A percentile compares a stretch with the other conserved stretches of the same genome.
These are phyloP conservation scores for Laupala kohalensis DNA, from an alignment of 1,140 invertebrate species.

Conservation along the genomic window DNA sequence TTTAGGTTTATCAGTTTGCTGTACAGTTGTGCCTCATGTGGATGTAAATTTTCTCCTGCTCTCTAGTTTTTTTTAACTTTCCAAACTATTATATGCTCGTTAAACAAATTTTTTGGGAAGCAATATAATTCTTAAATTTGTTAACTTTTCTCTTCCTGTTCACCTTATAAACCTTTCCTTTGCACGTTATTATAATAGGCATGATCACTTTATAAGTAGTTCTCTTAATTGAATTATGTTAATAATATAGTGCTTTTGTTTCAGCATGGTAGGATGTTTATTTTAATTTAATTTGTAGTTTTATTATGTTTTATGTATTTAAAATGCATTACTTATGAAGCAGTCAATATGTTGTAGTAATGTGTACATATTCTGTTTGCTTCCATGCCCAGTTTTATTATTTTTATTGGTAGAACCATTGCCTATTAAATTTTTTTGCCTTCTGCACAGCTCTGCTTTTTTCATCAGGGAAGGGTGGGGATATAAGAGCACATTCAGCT, in stretches of 20 bases:
- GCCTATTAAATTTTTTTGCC: neutral
- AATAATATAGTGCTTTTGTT: neutral
- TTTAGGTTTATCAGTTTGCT: neutral
- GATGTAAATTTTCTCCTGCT: conserved; percentile 4
- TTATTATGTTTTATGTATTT: neutral
- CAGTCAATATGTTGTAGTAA: neutral
- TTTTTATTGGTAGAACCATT: neutral
- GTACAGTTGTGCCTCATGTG: neutral
- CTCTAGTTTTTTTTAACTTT: conserved; percentile 11
- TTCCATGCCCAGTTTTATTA: conserved; percentile 5
- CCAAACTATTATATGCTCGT: too few relatives aligned
- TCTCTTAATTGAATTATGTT: too few relatives aligned
- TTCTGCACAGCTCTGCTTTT: too few relatives aligned
- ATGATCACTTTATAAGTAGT: too few relatives aligned
- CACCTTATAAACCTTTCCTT: too few relatives aligned
- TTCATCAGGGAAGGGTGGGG: too few relatives aligned
- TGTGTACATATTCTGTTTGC: conserved; percentile 11
- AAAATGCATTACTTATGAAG: neutral
- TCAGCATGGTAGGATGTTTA: neutral
- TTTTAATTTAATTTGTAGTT: conserved; percentile 4
- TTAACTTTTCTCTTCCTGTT: too few relatives aligned
- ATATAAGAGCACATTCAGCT: too few relatives aligned
- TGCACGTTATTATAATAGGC: too few relatives aligned
- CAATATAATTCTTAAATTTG: too few relatives aligned
- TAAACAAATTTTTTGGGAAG: too few relatives aligned